Base-by-base conservation (phyloP, 1,140 invertebrate species). In the Bombus huntii region DNA sequence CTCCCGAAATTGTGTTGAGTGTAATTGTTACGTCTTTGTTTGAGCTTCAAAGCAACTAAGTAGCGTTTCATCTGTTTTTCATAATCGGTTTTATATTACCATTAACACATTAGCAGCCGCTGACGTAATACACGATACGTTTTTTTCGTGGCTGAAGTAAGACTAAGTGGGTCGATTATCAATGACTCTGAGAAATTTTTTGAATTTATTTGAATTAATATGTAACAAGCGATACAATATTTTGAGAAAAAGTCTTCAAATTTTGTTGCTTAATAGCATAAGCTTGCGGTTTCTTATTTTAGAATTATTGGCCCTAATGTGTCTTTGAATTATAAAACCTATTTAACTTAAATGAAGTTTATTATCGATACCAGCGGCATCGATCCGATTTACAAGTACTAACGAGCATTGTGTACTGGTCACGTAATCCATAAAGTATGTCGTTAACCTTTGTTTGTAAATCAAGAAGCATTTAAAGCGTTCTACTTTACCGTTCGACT, bases 391-490 rank as follows among this genome's bases (percentile, higher is more conserved):
- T 42, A 31, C 75, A 25, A 70, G n/a, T 47, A 70, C 37, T 34
- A 37, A 78, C 25, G 9, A 42, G 28, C 39, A 73, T 73, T n/a
- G 53, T 9, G 31, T 25, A 31, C 37, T 37, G 47, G n/a, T 44
- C 22, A n/a, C 25, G 37, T 57, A 44, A 78, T 68, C 13, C n/a
- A 39, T 62, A 62, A 44, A 34, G n/a, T 37, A 39, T 72, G 66
- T 39, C 47, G 47, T 71, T 39, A 31, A 59, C 42, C 39, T 71
- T 73, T 85, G 76, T 85, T 80, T 80, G 28, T 15, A 78, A 72
- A 85, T 85, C 75, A 79, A 79, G 76, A 57, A 37, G 76, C 15
- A 72, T 57, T 84, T 85, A 80, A 71, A 85, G 53, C 42, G 83
- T 39, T 73, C 83, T 47, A 80, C 53, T 85, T 85, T 85, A 37